Base-by-base conservation (phyloP, 2,113 vertebrate genomes). In the Plotosus lineatus region DNA sequence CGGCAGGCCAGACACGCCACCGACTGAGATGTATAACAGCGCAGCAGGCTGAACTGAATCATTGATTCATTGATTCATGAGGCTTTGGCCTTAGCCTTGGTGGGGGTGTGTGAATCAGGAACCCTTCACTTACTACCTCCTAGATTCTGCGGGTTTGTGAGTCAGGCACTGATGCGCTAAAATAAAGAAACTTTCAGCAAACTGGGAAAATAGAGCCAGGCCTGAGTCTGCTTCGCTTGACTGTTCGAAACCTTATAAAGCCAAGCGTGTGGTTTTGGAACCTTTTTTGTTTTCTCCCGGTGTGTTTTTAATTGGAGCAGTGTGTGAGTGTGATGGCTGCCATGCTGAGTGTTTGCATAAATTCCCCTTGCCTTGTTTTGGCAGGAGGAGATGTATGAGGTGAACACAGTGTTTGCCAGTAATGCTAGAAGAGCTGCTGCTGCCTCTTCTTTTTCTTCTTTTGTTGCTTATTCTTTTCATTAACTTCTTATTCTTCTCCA, bases 281-380 rank as follows among this genome's bases (percentile, higher is more conserved):
- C 12, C 38, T 69, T 68, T 78, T 36, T 69, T 17, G 50, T 76
- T 74, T 68, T 56, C 55, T 58, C 44, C 33, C 51, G 36, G 73
- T 65, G 63, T 69, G 42, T 79, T 79, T 81, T 86, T 80, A 84
- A 84, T 84, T 84, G 66, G 78, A 80, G 28, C 79, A 69, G 78
- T 69, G 66, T 84, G 83, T 81, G 77, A 79, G 42, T 44, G 44
- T 65, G 68, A 83, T 38, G 82, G 51, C 50, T 44, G 79, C 75
- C 83, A 73, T 42, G 46, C 63, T 81, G 80, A 80, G 80, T 82
- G 83, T 78, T 82, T 53, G 68, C 77, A 79, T 74, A 83, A 78
- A 80, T 82, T 86, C 77, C 63, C 38, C 83, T 85, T 56, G 75
- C 83, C 84, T 88, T 83, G 88, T 78, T 84, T 87, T 89, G 90